A percentile compares a stretch with the other conserved stretches of the same genome.
Conservation (phyloP, 2,797 vertebrate species). For the Spheniscus humboldti region DNA sequence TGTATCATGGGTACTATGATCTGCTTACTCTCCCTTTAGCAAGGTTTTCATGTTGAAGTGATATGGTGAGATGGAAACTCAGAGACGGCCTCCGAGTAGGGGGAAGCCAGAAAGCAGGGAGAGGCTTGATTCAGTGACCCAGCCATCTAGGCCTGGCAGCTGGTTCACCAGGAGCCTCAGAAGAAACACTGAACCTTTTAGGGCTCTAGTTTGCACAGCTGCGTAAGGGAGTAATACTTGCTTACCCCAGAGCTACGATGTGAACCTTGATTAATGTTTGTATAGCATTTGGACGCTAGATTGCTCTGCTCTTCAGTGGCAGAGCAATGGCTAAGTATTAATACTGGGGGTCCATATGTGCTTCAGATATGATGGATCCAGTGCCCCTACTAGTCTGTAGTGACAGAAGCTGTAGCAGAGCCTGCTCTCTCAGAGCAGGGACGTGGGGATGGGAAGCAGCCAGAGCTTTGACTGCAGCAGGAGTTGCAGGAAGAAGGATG, state of each 20-base stretch:
- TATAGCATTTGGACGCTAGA: neutral
- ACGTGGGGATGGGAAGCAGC: neutral
- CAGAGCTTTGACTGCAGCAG: neutral
- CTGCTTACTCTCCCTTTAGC: neutral
- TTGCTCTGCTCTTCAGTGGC: neutral
- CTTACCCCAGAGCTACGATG: neutral
- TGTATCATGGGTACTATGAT: neutral
- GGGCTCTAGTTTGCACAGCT: neutral
- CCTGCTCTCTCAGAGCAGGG: neutral
- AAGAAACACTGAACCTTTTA: neutral
- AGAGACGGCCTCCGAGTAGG: neutral
- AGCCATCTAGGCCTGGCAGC: neutral
- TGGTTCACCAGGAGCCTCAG: neutral
- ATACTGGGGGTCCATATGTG: neutral
- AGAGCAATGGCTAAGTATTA: neutral
- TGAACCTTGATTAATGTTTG: neutral
- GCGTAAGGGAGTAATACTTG: neutral
- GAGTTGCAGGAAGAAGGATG: neutral
- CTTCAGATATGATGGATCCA: neutral
- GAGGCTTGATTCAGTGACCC: neutral
- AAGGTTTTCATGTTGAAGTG: neutral
- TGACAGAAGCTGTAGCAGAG: neutral
- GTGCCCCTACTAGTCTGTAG: neutral
- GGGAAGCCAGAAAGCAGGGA: neutral
- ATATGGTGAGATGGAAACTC: neutral